Base-by-base conservation (phyloP, 2,888 invertebrate species). In the Hoplodrina blanda region DNA sequence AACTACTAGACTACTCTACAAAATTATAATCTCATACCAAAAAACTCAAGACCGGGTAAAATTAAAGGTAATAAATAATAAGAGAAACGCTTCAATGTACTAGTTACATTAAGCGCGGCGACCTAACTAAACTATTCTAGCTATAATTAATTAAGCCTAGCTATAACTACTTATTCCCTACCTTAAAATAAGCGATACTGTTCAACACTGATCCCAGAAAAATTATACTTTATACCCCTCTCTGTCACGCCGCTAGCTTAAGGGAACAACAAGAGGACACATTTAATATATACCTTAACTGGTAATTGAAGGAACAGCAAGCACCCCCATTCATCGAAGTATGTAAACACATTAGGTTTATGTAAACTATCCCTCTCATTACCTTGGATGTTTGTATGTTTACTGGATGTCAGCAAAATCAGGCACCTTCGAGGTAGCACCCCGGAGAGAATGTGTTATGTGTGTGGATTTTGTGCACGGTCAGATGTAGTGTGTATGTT, bases 271-370 rank as follows among this genome's bases (percentile, higher is more conserved):
- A 60, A 65, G 64, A 69, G 37, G 60, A 76, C 66, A 73, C 55
- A 61, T 62, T 81, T 71, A 80, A 69, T 80, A 82, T 25, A 81
- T 84, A 88, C 66, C 83, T 81, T 88, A 88, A 77, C 72, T 82
- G 87, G 87, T 86, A 87, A 77, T 85, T 81, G 83, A 86, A 87
- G 80, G 78, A 89, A 76, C 85, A 87, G 83, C 82, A 87, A 87
- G 84, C 82, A 87, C 87, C 88, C 88, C 88, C 86, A 85, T 86
- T 89, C 84, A 87, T 86, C 84, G 85, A 87, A 79, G 76, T 78
- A 73, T 59, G 71, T 73, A 76, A 73, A 76, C 69, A 70, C 71
- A 76, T 82, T 80, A 71, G 69, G 78, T 67, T 69, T 69, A 76
- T 69, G 71, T 80, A 20, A 56, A 56, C 60, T 69, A 64, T 73